These are phyloP conservation scores for Griposia aprilina DNA, from an alignment of 2,888 invertebrate species.

Conservation along the genomic window DNA sequence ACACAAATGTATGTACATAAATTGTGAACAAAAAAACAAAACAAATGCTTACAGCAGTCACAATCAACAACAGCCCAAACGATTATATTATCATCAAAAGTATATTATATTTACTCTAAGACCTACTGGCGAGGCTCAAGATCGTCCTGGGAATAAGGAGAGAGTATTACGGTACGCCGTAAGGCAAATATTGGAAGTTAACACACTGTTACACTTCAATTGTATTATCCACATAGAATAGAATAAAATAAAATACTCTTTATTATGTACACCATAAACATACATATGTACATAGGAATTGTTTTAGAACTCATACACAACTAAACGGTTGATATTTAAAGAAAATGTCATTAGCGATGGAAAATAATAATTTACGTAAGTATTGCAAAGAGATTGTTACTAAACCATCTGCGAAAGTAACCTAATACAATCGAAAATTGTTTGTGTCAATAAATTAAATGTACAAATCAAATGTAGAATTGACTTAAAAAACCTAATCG, in stretches of 20 bases:
- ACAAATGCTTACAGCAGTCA: conserved; percentile 46
- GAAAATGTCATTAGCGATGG: neutral
- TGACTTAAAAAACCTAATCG: conserved; percentile 21
- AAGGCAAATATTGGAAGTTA: conserved; percentile 69
- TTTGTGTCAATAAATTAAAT: neutral
- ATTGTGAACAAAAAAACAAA: conserved; percentile 43
- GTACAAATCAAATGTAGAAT: conserved; percentile 17
- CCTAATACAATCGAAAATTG: neutral
- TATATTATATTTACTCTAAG: conserved; percentile 40
- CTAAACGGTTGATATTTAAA: neutral
- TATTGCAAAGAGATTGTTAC: neutral
- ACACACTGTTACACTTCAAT: no score
- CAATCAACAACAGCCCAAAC: conserved; percentile 32
- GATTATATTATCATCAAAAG: conserved; percentile 49
- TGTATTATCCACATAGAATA: no score
- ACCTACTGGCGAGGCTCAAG: conserved; percentile 29
- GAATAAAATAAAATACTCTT: no score
- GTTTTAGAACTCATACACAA: neutral
- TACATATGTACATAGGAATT: conserved; percentile 30
- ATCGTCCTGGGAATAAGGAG: conserved; percentile 67
- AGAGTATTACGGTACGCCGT: conserved; percentile 59
- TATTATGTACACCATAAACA: no score
- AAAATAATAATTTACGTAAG: conserved; percentile 7
- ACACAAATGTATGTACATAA: conserved; percentile 1
- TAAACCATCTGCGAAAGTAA: conserved; percentile 1